Base-by-base conservation (phyloP, 2,797 vertebrate genomes). In the Erethizon dorsatum region DNA sequence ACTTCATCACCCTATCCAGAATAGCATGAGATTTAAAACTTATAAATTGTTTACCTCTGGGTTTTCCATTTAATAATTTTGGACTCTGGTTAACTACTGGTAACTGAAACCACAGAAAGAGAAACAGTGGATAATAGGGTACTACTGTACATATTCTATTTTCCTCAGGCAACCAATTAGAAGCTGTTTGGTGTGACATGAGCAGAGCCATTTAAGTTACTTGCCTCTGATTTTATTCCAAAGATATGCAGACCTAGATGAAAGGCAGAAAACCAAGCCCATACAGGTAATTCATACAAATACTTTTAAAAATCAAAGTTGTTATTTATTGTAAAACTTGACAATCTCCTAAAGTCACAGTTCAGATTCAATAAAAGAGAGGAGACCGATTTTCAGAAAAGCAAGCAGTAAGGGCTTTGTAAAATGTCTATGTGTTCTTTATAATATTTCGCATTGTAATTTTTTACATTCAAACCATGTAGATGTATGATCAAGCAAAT, bases 391-490 rank as follows among this genome's bases (percentile, higher is more conserved):
- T 92, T 97, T 83, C 50, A 90, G 47, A 89, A 37, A 86, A 54
- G 18, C 79, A 92, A 37, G 2, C 15, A 82, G 12, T 52, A 8
- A 9, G 79, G 41, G 15, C 11, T 17, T 93, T 91, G 28, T 24
- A 78, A 69, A 85, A 52, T 92, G 50, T 20, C 18, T 80, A 59
- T n/a, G 20, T 91, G 24, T 86, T 78, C 71, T 83, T 89, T 87
- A 22, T 52, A 84, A 28, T 57, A 90, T 26, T 50, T 77, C 47
- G 6, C 15, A 14, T 65, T 92, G 47, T 2, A 31, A 0, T 10
- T 89, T 91, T 94, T 97, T 78, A 41, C 31, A 79, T 71, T 95
- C 65, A 75, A 83, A 26, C 1, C 2, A 45, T 61, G 54, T 59
- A 69, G 33, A n/a, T 0, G 6, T 10, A 22, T 54, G 83, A 82